Conservation (phyloP, 2,888 invertebrate genomes). For the Eupsilia transversa region DNA sequence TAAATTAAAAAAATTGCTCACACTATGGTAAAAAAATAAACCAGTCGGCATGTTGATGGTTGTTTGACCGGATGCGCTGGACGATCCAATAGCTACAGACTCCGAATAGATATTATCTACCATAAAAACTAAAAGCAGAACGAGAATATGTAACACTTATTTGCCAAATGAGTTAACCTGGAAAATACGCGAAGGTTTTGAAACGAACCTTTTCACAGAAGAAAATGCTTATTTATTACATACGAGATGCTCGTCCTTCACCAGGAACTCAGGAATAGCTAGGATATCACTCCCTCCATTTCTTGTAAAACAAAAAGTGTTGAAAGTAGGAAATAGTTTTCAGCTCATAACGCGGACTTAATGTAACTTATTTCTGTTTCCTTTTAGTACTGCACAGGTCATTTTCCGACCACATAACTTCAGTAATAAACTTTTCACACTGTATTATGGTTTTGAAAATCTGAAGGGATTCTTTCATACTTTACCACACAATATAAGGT, state of each 20-base stretch:
- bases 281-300: neutral
- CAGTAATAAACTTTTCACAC: slow-evolving; percentile 5
- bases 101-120: neutral
- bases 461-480: neutral
- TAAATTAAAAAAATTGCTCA: neutral
- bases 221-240: neutral
- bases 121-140: neutral
- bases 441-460: slow-evolving; percentile 6
- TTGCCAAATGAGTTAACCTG: neutral
- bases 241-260: slow-evolving; percentile 3
- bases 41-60: too few species aligned
- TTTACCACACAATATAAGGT: too few species aligned
- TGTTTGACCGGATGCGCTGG: neutral
- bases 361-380: slow-evolving; percentile 44
- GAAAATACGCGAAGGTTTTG: neutral
- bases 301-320: slow-evolving; percentile 16
- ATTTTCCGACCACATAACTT: slow-evolving; percentile 6
- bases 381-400: slow-evolving; percentile 32
- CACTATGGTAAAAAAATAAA: neutral
- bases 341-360: slow-evolving; percentile 31
- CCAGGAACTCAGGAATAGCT: slow-evolving; percentile 25
- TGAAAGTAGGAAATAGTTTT: slow-evolving; percentile 20
- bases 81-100: neutral
- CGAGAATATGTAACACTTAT: neutral
- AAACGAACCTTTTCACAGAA: neutral